Base-by-base conservation (phyloP, 2,888 invertebrate species). In the Hecatera dysodea region DNA sequence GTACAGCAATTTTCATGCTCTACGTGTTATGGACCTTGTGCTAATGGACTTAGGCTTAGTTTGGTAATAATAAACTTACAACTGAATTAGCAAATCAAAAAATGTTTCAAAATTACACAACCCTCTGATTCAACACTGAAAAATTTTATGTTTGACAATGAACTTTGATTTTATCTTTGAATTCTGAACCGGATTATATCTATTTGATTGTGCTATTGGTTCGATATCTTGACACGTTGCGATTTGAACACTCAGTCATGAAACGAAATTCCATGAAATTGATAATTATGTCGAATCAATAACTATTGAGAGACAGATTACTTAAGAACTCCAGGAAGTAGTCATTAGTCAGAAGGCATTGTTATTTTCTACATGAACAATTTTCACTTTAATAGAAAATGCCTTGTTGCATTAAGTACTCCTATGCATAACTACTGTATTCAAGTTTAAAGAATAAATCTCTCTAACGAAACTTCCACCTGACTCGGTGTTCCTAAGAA, bases 1-100 rank as follows among this genome's bases (percentile, higher is more conserved):
- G 70, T 71, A 76, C 73, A 76, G 59, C 71, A 74, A 78, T 85
- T 81, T 80, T 83, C 75, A 67, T 77, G 75, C 59, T 74, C 72
- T 63, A 72, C 55, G 70, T 71, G 76, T 81, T 79, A 61, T 62
- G 59, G 50, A 67, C 57, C 42, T 71, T 62, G 48, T 4, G 33
- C 27, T 80, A 69, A 80, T 80, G 27, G 46, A 61, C 44, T 27
- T 1, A 50, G 19, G 39, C 12, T 53, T 24, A n/a, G 24, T 39
- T 50, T 33, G 27, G 36, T 60, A 46, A n/a, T 62, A 62, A 29
- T 42, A 2, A 29, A 57, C n/a, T 39, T n/a, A 22, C 22, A 12
- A 2, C 0, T n/a, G 5, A 52, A 52, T 5, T 15, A 15, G 27
- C 2, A 50, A 62, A n/a, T 2, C 11, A 27, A 36, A 68, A 9